A percentile compares a stretch with the other conserved stretches of the same genome.
phyloP scores from a whole-genome alignment of 2,797 vertebrate genomes.

The Chanos chanos region DNA sequence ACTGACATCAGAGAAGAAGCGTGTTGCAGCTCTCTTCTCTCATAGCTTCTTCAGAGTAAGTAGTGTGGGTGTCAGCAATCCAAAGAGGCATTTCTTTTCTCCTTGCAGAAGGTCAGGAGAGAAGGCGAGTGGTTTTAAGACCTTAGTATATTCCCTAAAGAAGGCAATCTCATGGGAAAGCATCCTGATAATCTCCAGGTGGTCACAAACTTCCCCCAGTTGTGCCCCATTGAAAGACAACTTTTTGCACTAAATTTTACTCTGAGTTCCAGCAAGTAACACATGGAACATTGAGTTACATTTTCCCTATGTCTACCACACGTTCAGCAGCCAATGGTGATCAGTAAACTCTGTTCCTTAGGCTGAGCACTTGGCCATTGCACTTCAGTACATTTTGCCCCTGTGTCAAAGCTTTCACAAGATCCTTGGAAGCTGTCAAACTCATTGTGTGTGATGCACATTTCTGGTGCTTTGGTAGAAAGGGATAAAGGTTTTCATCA shows the following conservation, averaged over 20 bases:
- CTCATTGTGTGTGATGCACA: constrained; percentile 68
- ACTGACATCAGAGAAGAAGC: constrained; percentile 59
- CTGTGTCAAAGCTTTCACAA: constrained; percentile 62
- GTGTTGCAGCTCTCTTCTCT: constrained; percentile 59
- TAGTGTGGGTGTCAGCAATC: constrained; percentile 68
- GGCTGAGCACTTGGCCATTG: no score
- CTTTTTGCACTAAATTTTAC: constrained; percentile 66
- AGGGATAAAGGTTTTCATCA: no score
- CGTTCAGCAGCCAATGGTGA: no score
- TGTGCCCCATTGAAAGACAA: constrained; percentile 62
- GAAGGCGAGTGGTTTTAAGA: constrained; percentile 71
- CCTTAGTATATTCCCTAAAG: constrained; percentile 64
- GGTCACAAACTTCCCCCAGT: constrained; percentile 63
- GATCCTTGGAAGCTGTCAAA: constrained; percentile 64
- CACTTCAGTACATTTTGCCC: no score
- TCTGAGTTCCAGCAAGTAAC: constrained; percentile 69
- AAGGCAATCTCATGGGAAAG: constrained; percentile 67
- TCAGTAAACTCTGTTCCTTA: no score
- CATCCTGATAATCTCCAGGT: constrained; percentile 57
- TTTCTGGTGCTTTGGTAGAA: constrained; percentile 62
- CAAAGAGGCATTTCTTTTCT: constrained; percentile 72
- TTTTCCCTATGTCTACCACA: no score
- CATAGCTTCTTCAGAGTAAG: constrained; percentile 70
- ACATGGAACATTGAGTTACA: no score
- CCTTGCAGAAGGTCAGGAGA: constrained; percentile 71